Evolutionary conservation across 1,140 invertebrate genomes (phyloP).

Genomic region (Pachyrhynchus sulphureomaculatus): DNA sequence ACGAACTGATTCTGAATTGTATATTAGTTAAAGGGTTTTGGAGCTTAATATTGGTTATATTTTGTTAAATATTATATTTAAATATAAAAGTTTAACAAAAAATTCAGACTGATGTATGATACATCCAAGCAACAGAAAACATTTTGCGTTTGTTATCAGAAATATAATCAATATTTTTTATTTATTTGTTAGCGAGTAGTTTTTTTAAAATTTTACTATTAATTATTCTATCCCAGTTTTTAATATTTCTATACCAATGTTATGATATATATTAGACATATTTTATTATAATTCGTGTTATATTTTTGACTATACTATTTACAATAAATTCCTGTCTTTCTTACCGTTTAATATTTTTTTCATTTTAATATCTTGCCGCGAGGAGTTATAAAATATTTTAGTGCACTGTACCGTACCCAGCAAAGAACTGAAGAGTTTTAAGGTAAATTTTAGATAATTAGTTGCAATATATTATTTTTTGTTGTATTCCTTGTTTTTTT

Average conservation of each 20-base stretch:
- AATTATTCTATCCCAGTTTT: no score
- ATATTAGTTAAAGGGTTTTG: no score
- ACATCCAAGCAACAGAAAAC: no score
- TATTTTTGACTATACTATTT: background rate
- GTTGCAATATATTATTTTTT: slow-evolving; percentile 35
- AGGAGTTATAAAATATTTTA: background rate
- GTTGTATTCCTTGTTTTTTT: slow-evolving; percentile 29
- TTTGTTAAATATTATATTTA: no score
- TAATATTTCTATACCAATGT: slow-evolving; percentile 34
- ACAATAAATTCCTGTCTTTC: slow-evolving; percentile 33
- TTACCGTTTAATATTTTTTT: slow-evolving; percentile 11
- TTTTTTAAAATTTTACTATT: background rate
- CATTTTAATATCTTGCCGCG: slow-evolving; percentile 37
- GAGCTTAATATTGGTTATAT: no score
- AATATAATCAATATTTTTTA: no score
- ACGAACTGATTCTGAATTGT: no score
- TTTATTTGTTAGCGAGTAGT: no score
- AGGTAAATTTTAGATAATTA: slow-evolving; percentile 32
- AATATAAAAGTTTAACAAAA: no score
- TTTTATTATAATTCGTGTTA: background rate
- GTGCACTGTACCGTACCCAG: background rate
- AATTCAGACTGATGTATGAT: no score
- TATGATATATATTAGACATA: slow-evolving; percentile 15
- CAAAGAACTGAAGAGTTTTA: slow-evolving; percentile 37
- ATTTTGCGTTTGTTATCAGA: no score